Base-by-base conservation (phyloP, 2,888 invertebrate species). In the Drosophila helvetica region DNA sequence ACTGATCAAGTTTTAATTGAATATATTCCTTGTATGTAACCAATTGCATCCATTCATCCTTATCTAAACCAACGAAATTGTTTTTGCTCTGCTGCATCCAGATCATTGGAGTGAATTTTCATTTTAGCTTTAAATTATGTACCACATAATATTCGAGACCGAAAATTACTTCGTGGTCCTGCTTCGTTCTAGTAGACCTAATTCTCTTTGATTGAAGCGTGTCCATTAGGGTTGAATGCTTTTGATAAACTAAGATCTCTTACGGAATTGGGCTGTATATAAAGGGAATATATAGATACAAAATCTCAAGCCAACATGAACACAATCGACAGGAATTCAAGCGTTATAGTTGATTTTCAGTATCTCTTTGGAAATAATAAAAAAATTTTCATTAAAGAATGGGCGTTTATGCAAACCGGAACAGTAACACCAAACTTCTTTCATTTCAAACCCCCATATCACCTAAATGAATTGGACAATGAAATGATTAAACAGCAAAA, bases 11-110 rank as follows among this genome's bases (percentile, higher is more conserved):
- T 18, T 45, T 45, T 8, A 45, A 27, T 42, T 43, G 17, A 25
- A n/a, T n/a, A n/a, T 47, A 57, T 6, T 57, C 30, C 27, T 55
- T 46, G 6, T 47, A 48, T 22, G 57, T 47, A 5, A 48, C 3
- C 4, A 57, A 47, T 22, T 55, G 27, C 17, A 55, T 47, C 47
- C 47, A 57, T 33, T 57, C 33, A 15, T 57, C 56, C 17, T 57
- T 47, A 6, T 30, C 33, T 18, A 47, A 22, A 15, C 47, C 56
- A 10, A 57, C 22, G 12, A 22, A 38, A 48, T 56, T 30, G 0
- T 46, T 46, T 46, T 46, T 57, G 15, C 22, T 57, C 22, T 56
- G n/a, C 22, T 56, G 47, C 56, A 47, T 47, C 19, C 30, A 56
- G 12, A 47, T 4, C 19, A 57, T 57, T 9, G 47, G 18, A 10